Base-by-base conservation (phyloP, 2,888 invertebrate species). In the Caenorhabditis doughertyi region DNA sequence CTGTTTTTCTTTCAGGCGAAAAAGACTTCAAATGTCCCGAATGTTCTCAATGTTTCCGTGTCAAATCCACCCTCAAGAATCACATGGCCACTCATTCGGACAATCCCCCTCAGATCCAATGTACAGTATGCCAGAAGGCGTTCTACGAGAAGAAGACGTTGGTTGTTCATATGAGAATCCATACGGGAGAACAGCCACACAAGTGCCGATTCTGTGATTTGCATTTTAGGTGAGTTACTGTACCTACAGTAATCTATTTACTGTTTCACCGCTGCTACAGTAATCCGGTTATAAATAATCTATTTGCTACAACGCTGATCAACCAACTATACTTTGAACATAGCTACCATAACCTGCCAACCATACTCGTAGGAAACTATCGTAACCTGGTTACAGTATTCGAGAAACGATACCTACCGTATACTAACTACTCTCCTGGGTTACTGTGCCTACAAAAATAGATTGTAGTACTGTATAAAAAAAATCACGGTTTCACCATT, bases 71-170 rank as follows among this genome's bases (percentile, higher is more conserved):
- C 1, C 62, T 88, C 32, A 80, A 60, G 32, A 44, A 32, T 11
- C 87, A 87, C 55, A 67, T 68, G 51, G 23, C 35, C n/a, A 73
- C 56, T 0, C 87, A 87, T 51, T 51, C 79, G 2, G 60, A 73
- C 11, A 71, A 73, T 2, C 77, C 81, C 13, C 82, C 81, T 18
- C 71, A 81, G n/a, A 79, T 73, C 16, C 67, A 79, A 29, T 90
- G 90, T 72, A 58, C 82, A 2, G 68, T 88, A 9, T 89, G 89
- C 53, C 39, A 62, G 11, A 76, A 84, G 83, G 9, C 42, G 23
- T 85, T 83, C 56, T 84, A 51, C 55, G 74, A 67, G 39, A 77
- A 77, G 56, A 81, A 72, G 32, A 58, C 85, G 8, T 71, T 86
- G 32, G 44, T 72, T 9, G 67, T 81, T 8, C 86, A 86, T 64